Evolutionary conservation across 2,888 invertebrate genomes (phyloP), one percentile per base, ranked within the genome.

Genomic region (Pollenia griseotomentosa): DNA sequence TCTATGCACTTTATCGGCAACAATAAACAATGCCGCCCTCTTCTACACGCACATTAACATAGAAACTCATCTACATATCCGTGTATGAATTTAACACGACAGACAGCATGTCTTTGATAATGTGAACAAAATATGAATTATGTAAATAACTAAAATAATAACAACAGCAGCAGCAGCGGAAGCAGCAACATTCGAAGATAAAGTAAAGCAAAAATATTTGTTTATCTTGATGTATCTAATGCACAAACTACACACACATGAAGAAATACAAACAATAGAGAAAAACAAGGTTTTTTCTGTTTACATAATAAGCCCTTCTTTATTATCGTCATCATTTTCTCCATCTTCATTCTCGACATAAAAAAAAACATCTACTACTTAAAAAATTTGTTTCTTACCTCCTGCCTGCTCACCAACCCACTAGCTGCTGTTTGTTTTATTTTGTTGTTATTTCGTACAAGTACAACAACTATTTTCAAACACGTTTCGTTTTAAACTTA

Each of bases 171-270:
- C 77, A 66, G 42, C 68, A 61, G 57, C 57, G 61, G 70, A 10
- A 68, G 42, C 55, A 65, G 53, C 6, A 77, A 6, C 48, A 82
- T 73, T 48, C 11, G 57, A 23, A 48, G 48, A 61, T 14, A 44
- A 65, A 65, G 19, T 65, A 53, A n/a, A 74, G 57, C 9, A 19
- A 55, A 51, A 65, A 12, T 57, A 79, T 65, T 80, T 71, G 44
- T 55, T 48, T 57, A 57, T 44, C 16, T 53, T 83, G n/a, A 23
- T 61, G 48, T 51, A 75, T 74, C 71, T 46, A 78, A 87, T 75
- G 78, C 88, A 84, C 79, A 89, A 70, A 85, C 68, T 88, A 6
- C 88, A 89, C 88, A 88, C 88, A 88, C 87, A 85, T 75, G 77
- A 70, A 71, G 10, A 55, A 75, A 33, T 61, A 63, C 11, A 57